These are phyloP conservation scores for Ranitomeya imitator DNA, from an alignment of 2,113 vertebrate genomes.

Conservation along the genomic window DNA sequence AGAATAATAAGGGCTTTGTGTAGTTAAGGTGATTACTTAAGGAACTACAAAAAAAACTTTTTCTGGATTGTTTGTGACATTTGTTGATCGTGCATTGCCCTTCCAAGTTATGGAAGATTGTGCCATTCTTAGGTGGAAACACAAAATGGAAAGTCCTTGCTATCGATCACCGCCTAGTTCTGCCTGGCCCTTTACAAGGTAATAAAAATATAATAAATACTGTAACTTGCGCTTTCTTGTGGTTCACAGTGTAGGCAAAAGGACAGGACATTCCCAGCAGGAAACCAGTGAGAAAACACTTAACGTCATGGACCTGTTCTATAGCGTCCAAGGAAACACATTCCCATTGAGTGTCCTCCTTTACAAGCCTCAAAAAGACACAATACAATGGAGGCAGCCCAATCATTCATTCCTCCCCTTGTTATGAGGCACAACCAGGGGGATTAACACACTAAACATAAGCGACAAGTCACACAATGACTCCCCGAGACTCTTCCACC, in stretches of 20 bases:
- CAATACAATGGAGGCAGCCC: slow-evolving; percentile 18
- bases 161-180: neutral
- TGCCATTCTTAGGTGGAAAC: no score
- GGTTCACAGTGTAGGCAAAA: neutral
- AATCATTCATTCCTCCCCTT: slow-evolving; percentile 47
- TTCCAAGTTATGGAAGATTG: no score
- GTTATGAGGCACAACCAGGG: slow-evolving; percentile 19
- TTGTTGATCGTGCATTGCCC: no score
- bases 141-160: neutral
- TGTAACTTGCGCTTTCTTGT: neutral
- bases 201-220: neutral
- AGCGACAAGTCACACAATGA: neutral
- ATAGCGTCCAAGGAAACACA: slow-evolving; percentile 49
- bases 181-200: neutral
- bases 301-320: slow-evolving; percentile 34
- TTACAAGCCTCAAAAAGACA: slow-evolving; percentile 31
- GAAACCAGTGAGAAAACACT: slow-evolving; percentile 32
- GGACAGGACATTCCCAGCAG: neutral
- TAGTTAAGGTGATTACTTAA: no score
- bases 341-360: slow-evolving; percentile 53
- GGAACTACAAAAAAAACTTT: no score
- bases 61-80: no score
- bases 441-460: slow-evolving; percentile 14
- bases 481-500: neutral
- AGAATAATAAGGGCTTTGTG: no score